Conservation (phyloP, 2,797 vertebrate genomes). For the Acanthurus tractus region DNA sequence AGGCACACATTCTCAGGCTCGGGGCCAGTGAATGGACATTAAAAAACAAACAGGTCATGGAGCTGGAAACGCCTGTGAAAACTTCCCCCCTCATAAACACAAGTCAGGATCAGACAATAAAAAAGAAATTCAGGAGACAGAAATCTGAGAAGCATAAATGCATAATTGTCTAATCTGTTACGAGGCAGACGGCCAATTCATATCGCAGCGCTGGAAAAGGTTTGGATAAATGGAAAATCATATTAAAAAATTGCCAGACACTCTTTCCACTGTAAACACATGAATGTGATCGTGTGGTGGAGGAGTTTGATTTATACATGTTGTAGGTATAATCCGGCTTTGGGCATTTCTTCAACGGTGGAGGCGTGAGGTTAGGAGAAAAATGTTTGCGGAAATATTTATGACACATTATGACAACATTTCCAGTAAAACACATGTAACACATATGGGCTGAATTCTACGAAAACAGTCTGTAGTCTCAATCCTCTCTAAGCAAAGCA, state of each 20-base stretch:
- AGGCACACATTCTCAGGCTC: not conserved
- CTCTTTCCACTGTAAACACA: slow-evolving; percentile 74
- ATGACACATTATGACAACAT: slow-evolving; percentile 7
- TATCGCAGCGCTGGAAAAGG: slow-evolving; percentile 58
- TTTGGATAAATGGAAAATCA: slow-evolving; percentile 67
- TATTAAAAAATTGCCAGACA: slow-evolving; percentile 70
- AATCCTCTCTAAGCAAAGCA: slow-evolving; percentile 13
- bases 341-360: slow-evolving; percentile 24
- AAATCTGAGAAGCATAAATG: slow-evolving; percentile 80
- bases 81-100: slow-evolving; percentile 70
- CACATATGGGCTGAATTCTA: not conserved
- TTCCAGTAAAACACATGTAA: slow-evolving; percentile 4
- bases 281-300: slow-evolving; percentile 59
- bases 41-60: slow-evolving; percentile 58
- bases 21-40: slow-evolving; percentile 52
- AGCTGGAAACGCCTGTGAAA: slow-evolving; percentile 73
- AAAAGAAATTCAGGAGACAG: slow-evolving; percentile 73
- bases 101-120: slow-evolving; percentile 75
- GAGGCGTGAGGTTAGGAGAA: slow-evolving; percentile 21
- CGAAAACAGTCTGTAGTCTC: not conserved
- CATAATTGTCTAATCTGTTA: slow-evolving; percentile 78
- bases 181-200: slow-evolving; percentile 70
- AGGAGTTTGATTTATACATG: slow-evolving; percentile 39
- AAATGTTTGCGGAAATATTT: slow-evolving; percentile 37
- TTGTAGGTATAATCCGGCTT: slow-evolving; percentile 42